Evolutionary conservation across 2,113 vertebrate genomes (phyloP).

Genomic region (Pionites leucogaster): DNA sequence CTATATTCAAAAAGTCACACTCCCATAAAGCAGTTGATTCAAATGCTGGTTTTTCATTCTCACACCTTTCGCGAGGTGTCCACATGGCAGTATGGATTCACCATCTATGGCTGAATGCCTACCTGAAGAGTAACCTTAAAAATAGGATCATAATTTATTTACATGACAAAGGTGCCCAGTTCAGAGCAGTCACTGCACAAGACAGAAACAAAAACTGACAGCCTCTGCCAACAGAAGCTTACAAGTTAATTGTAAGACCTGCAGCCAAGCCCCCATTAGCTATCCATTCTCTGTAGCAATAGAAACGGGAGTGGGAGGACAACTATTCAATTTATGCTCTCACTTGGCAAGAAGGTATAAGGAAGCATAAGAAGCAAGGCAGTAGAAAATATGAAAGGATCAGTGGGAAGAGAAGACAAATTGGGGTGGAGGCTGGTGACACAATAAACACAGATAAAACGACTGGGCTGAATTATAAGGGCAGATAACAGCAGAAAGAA

Average conservation of each 20-base stretch:
- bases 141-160: neutral
- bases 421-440: neutral
- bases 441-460: neutral
- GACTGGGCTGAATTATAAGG: neutral
- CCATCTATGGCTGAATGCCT: neutral
- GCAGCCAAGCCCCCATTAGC: neutral
- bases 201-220: slow-evolving; percentile 3
- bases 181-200: neutral
- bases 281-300: neutral
- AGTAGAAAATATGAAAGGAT: neutral
- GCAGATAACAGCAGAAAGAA: neutral
- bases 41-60: neutral
- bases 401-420: neutral
- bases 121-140: neutral
- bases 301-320: neutral
- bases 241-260: neutral
- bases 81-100: neutral
- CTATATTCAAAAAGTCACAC: neutral
- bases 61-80: neutral
- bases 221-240: neutral
- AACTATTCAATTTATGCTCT: neutral
- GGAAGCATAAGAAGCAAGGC: neutral
- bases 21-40: neutral
- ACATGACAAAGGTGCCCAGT: neutral
- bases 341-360: neutral